phyloP scores from a whole-genome alignment of 2,888 invertebrate species.

The Hemicrepidius hirtus region DNA sequence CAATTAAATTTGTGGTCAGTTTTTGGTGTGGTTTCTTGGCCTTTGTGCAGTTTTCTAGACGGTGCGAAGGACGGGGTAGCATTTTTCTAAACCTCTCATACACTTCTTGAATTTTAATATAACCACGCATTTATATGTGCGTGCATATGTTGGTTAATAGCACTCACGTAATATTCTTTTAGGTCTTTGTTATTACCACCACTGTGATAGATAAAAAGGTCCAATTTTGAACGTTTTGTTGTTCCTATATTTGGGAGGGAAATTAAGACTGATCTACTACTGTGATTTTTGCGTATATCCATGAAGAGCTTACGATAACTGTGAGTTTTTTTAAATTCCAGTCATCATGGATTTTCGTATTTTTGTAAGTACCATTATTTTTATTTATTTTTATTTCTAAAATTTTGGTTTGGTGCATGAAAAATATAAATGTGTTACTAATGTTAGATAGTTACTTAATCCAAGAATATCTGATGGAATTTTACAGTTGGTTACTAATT shows the following conservation, averaged over 20 bases:
- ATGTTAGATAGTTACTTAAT: too few relatives aligned
- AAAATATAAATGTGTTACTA: too few relatives aligned
- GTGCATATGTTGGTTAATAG: slow-evolving; percentile 61
- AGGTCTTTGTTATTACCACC: slow-evolving; percentile 20
- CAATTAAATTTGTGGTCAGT: slow-evolving; percentile 15
- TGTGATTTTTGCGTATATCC: slow-evolving; percentile 33
- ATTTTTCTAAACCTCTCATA: slow-evolving; percentile 5
- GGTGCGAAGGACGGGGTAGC: slow-evolving; percentile 16
- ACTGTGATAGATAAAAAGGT: neutral
- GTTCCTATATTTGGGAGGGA: slow-evolving; percentile 34
- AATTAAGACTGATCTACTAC: slow-evolving; percentile 44
- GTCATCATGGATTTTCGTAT: slow-evolving; percentile 41
- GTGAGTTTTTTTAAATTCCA: neutral
- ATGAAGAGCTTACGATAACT: slow-evolving; percentile 26
- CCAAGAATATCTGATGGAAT: too few relatives aligned
- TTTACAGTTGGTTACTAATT: too few relatives aligned
- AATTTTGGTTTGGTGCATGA: neutral
- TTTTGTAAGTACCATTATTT: slow-evolving; percentile 38
- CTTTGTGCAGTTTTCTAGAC: slow-evolving; percentile 17
- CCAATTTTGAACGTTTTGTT: neutral
- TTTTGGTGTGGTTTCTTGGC: slow-evolving; percentile 23
- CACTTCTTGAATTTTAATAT: slow-evolving; percentile 42
- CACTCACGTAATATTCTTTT: slow-evolving; percentile 58
- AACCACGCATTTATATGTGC: slow-evolving; percentile 27
- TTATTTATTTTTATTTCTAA: neutral